Percentiles rank a stretch among this genome's conserved stretches.
These are phyloP conservation scores for Heliconius cydno DNA, from an alignment of 2,888 invertebrate genomes.

Conservation along the genomic window DNA sequence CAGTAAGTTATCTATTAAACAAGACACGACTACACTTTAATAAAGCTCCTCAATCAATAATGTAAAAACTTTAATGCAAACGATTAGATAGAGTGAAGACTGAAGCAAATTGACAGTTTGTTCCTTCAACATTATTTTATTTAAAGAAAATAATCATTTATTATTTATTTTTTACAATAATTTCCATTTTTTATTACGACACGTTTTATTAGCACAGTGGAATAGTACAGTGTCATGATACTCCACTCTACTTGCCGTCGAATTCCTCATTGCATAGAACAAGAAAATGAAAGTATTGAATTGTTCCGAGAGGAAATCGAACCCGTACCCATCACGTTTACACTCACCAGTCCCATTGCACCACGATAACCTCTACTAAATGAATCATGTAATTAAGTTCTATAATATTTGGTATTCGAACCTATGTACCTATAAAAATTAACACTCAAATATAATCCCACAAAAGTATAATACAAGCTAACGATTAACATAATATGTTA, in stretches of 20 bases:
- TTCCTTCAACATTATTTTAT: not conserved
- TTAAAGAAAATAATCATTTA: not conserved
- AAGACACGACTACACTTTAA: constrained; percentile 37
- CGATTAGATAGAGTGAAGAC: constrained; percentile 4
- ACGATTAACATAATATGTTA: constrained; percentile 19
- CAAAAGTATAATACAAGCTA: not conserved
- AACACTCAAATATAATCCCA: not conserved
- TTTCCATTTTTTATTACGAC: not conserved
- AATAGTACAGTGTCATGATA: no score
- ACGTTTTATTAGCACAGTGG: no score
- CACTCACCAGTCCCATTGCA: not conserved
- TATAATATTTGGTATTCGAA: no score
- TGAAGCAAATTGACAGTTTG: not conserved
- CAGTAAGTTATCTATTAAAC: constrained; percentile 30
- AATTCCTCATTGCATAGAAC: not conserved
- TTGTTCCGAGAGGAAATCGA: not conserved
- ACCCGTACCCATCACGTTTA: not conserved
- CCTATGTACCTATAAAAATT: not conserved
- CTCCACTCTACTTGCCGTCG: not conserved
- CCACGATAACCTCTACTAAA: not conserved
- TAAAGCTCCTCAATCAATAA: constrained; percentile 8
- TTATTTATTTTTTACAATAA: not conserved
- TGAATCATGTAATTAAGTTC: not conserved
- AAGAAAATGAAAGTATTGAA: not conserved
- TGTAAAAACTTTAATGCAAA: constrained; percentile 6